Evolutionary conservation across 2,113 vertebrate genomes (phyloP).

Genomic region (Heliornis fulica): DNA sequence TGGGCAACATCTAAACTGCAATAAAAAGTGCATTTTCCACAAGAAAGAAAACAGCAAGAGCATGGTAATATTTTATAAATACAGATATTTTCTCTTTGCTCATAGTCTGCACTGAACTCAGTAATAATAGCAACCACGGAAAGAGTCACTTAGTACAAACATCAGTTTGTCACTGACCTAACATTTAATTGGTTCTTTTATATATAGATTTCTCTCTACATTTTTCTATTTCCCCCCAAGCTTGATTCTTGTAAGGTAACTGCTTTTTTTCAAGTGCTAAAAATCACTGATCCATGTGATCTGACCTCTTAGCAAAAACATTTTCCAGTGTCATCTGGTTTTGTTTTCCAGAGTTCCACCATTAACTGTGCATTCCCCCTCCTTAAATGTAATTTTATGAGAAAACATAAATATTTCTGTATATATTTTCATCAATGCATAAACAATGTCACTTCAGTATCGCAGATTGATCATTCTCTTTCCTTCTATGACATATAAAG

Average conservation of each 20-base stretch:
- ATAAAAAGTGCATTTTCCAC: neutral
- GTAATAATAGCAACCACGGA: neutral
- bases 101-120: neutral
- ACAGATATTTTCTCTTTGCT: neutral
- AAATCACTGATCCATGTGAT: neutral
- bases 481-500: neutral
- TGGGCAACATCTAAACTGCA: neutral
- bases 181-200: neutral
- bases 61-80: neutral
- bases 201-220: neutral
- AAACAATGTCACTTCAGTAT: neutral
- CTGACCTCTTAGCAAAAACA: neutral
- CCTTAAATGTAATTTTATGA: neutral
- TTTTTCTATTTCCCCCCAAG: neutral
- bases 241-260: neutral
- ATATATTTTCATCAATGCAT: neutral
- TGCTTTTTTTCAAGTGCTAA: neutral
- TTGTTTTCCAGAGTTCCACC: neutral
- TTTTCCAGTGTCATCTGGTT: neutral
- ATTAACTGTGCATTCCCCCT: neutral
- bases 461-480: neutral
- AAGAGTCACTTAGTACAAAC: neutral
- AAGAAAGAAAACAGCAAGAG: conserved; percentile 5
- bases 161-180: neutral
- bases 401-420: neutral